These are phyloP conservation scores for Sinocyclocheilus maitianheensis DNA, from an alignment of 2,113 vertebrate genomes.

Conservation along the genomic window DNA sequence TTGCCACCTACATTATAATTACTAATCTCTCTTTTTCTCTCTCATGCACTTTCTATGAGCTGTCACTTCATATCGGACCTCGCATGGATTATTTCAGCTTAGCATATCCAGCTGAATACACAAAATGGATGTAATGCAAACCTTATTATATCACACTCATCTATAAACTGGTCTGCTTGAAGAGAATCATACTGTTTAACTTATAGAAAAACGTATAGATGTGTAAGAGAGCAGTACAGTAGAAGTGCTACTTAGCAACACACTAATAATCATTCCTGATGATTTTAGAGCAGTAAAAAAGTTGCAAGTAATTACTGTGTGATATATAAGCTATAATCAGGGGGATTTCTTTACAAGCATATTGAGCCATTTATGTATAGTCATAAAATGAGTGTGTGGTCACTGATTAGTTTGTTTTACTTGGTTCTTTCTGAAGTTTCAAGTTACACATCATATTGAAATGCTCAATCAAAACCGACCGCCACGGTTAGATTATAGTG, in stretches of 20 bases:
- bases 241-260: not conserved
- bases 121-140: not conserved
- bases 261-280: not conserved
- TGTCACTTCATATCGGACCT: not conserved
- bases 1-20: not conserved
- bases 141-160: not conserved
- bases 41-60: not conserved
- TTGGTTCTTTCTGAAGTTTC: slow-evolving; percentile 12
- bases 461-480: not conserved
- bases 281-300: slow-evolving; percentile 30
- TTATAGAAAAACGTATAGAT: slow-evolving; percentile 13
- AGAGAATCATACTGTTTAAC: slow-evolving; percentile 38
- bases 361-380: slow-evolving; percentile 36
- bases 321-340: slow-evolving; percentile 26
- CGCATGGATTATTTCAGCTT: not conserved
- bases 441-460: not conserved
- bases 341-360: slow-evolving; percentile 22
- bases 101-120: not conserved
- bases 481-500: slow-evolving; percentile 15
- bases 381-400: slow-evolving; percentile 19
- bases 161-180: not conserved
- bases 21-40: not conserved
- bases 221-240: slow-evolving; percentile 5
- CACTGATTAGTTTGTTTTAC: slow-evolving; percentile 26
- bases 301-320: slow-evolving; percentile 35